Percentiles rank a stretch among this genome's conserved stretches.
These are phyloP conservation scores for Bimastos eiseni DNA, from an alignment of 2,888 invertebrate genomes.

Conservation along the genomic window DNA sequence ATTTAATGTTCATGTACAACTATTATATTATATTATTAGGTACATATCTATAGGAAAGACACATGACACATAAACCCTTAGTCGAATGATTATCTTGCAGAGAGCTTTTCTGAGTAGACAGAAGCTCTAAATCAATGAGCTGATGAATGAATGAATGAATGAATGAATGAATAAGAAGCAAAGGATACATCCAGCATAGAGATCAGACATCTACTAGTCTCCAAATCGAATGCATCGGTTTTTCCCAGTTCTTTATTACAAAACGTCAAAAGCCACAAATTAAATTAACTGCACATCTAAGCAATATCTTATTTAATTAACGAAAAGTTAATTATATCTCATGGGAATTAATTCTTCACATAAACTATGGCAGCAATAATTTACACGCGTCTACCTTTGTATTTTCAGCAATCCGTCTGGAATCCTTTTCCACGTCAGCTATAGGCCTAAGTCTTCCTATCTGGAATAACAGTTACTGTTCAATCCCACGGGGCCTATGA, in stretches of 20 bases:
- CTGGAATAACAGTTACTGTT: no score
- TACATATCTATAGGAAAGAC: background rate
- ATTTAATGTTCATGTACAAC: no score
- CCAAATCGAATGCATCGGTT: constrained; percentile 75
- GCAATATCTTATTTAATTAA: no score
- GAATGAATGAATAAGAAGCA: background rate
- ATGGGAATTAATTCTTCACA: background rate
- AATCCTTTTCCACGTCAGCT: no score
- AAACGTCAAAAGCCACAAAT: background rate
- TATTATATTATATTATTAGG: no score
- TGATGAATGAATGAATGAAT: background rate
- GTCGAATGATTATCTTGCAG: background rate
- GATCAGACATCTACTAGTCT: constrained; percentile 87
- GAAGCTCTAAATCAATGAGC: background rate
- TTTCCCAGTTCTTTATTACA: constrained; percentile 28
- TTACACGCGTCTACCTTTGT: no score
- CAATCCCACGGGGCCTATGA: no score
- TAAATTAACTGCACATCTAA: background rate
- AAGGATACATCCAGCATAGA: constrained; percentile 80
- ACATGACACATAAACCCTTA: background rate
- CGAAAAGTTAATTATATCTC: background rate
- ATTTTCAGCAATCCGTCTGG: no score
- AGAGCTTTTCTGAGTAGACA: background rate
- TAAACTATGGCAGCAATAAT: background rate
- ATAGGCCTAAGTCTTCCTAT: no score